A percentile compares a stretch with the other conserved stretches of the same genome.
These are phyloP conservation scores for Atopsyche davidsoni DNA, from an alignment of 1,140 invertebrate genomes.

Conservation along the genomic window DNA sequence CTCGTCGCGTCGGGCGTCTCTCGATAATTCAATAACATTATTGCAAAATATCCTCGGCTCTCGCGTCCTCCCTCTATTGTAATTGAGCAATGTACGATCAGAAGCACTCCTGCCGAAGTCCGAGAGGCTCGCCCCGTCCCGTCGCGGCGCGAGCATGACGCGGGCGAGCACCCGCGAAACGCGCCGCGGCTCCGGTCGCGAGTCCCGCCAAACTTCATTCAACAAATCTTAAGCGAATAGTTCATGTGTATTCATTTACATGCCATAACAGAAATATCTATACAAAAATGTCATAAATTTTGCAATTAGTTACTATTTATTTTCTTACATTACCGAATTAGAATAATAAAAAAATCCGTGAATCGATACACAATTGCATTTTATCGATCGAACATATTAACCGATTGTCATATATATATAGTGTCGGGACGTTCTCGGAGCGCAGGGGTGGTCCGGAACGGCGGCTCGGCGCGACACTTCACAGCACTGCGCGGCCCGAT, in stretches of 20 bases:
- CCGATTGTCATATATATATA: constrained; percentile 33
- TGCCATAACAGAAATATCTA: constrained; percentile 35
- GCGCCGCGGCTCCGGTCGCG: too few relatives aligned
- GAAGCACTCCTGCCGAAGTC: not conserved
- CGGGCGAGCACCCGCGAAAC: not conserved
- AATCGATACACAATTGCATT: constrained; percentile 29
- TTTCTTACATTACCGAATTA: constrained; percentile 30
- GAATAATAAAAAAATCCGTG: constrained; percentile 31
- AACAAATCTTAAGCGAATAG: constrained; percentile 35
- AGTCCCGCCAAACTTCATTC: too few relatives aligned
- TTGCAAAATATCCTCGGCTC: too few relatives aligned
- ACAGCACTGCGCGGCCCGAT: constrained; percentile 1
- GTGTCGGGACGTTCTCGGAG: not conserved
- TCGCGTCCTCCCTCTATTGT: too few relatives aligned
- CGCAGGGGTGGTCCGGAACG: not conserved
- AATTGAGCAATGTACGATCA: not conserved
- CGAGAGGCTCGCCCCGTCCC: constrained; percentile 1
- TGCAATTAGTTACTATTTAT: constrained; percentile 28
- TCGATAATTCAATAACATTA: too few relatives aligned
- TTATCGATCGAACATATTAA: constrained; percentile 31
- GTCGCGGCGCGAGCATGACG: too few relatives aligned
- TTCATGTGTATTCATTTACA: constrained; percentile 34
- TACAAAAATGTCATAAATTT: constrained; percentile 33
- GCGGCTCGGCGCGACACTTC: not conserved
- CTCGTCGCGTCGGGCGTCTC: not conserved